Percentiles rank a stretch among this genome's conserved stretches.
Conservation (phyloP, 2,113 vertebrate genomes). For the Cichladusa arquata region DNA sequence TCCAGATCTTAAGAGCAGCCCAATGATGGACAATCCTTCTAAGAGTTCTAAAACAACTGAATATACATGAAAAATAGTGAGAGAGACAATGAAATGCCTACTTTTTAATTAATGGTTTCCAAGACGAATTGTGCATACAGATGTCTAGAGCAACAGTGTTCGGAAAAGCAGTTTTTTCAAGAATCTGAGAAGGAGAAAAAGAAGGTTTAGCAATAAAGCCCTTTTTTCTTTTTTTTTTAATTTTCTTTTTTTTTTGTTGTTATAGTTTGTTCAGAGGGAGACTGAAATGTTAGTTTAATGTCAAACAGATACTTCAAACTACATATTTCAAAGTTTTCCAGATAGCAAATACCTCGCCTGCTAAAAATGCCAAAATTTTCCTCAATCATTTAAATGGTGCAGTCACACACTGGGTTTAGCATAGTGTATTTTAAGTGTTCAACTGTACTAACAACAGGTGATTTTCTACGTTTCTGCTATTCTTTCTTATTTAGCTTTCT, state of each 20-base stretch:
- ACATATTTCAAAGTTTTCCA: not conserved
- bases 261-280: not conserved
- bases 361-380: not conserved
- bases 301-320: not conserved
- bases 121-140: slow-evolving; percentile 79
- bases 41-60: not conserved
- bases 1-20: not conserved
- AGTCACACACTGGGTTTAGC: not conserved
- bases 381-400: not conserved
- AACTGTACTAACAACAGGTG: not conserved
- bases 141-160: slow-evolving; percentile 78
- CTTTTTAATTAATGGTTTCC: slow-evolving; percentile 90
- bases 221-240: not conserved
- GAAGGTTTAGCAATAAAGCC: slow-evolving; percentile 1
- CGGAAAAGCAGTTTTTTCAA: slow-evolving; percentile 90
- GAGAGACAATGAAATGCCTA: slow-evolving; percentile 69
- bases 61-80: not conserved
- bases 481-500: not conserved
- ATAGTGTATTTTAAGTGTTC: not conserved
- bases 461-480: not conserved
- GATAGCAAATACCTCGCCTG: not conserved
- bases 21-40: not conserved
- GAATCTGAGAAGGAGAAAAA: slow-evolving; percentile 77
- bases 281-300: not conserved
- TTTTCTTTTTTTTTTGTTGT: too few species aligned